Percentiles rank a stretch among this genome's conserved stretches.
phyloP scores from a whole-genome alignment of 2,888 invertebrate genomes.

The Amiota communis region DNA sequence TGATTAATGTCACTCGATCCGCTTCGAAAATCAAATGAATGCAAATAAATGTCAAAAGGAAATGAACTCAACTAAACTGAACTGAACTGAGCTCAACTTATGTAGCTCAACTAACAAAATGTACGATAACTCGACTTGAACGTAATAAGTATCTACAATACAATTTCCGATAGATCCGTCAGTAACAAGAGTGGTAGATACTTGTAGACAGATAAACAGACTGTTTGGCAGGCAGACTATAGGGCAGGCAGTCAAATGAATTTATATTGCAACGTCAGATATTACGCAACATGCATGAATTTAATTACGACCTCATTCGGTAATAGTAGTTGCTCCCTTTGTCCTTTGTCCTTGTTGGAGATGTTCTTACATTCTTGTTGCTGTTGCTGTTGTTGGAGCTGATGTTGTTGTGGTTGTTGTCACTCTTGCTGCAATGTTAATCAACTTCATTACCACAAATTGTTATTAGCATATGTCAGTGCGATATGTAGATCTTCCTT shows the following conservation, averaged over 20 bases:
- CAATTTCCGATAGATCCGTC: conserved; percentile 24
- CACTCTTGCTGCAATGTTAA: conserved; percentile 65
- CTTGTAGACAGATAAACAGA: neutral
- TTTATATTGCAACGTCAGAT: neutral
- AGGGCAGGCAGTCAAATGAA: no score
- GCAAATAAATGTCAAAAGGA: conserved; percentile 8
- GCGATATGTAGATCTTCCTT: conserved; percentile 6
- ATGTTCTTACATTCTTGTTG: neutral
- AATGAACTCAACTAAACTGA: neutral
- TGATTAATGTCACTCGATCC: conserved; percentile 1
- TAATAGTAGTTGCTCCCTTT: conserved; percentile 17
- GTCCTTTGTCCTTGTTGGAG: neutral
- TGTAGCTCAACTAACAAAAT: neutral
- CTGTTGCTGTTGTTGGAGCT: conserved; percentile 3
- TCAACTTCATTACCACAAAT: conserved; percentile 68
- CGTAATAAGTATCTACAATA: conserved; percentile 8
- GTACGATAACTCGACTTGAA: neutral
- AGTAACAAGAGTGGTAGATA: no score
- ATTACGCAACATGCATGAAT: conserved; percentile 62
- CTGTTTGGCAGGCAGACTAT: neutral
- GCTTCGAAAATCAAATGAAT: neutral
- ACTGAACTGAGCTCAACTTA: neutral
- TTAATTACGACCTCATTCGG: conserved; percentile 52
- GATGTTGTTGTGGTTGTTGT: conserved; percentile 57
- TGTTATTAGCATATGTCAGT: conserved; percentile 67